These are phyloP conservation scores for Uromys caudimaculatus DNA, from an alignment of 2,797 vertebrate species.

Conservation along the genomic window DNA sequence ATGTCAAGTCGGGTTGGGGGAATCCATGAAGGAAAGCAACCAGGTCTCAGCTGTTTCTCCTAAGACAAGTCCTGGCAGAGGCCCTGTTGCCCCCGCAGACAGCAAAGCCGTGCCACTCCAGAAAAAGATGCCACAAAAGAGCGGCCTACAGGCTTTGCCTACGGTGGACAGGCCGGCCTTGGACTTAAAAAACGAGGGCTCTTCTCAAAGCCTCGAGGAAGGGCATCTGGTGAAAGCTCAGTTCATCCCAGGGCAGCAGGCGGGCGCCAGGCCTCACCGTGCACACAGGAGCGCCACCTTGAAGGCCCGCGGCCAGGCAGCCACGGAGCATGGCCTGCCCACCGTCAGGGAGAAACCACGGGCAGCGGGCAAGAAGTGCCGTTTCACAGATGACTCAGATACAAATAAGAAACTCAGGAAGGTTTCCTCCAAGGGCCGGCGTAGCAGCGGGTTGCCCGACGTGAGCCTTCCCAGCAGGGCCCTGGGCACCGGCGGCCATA, in stretches of 20 bases:
- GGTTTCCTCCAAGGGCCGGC: slow-evolving; percentile 86
- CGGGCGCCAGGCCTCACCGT: slow-evolving; percentile 87
- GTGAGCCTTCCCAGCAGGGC: slow-evolving; percentile 75
- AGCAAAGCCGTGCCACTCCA: slow-evolving; percentile 84
- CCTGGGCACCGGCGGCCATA: slow-evolving; percentile 73
- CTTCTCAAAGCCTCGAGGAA: slow-evolving; percentile 91
- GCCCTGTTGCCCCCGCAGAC: slow-evolving; percentile 80
- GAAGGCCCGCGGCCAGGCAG: slow-evolving; percentile 85
- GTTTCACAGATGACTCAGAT: slow-evolving; percentile 87
- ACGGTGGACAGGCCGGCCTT: slow-evolving; percentile 83
- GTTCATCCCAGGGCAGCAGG: slow-evolving; percentile 87
- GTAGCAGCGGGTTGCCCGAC: slow-evolving; percentile 86
- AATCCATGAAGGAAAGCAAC: slow-evolving; percentile 83
- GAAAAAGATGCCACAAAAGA: slow-evolving; percentile 87
- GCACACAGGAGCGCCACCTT: slow-evolving; percentile 83
- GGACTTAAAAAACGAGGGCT: slow-evolving; percentile 90
- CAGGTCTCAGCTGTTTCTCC: slow-evolving; percentile 72
- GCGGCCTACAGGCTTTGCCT: slow-evolving; percentile 72
- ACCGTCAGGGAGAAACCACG: slow-evolving; percentile 86
- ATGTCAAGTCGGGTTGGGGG: slow-evolving; percentile 57
- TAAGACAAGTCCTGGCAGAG: slow-evolving; percentile 86
- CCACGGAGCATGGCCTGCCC: slow-evolving; percentile 84
- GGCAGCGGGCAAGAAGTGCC: slow-evolving; percentile 86
- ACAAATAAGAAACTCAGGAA: slow-evolving; percentile 89
- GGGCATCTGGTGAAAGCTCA: slow-evolving; percentile 88